phyloP scores from a whole-genome alignment of 2,888 invertebrate species.

The Limnephilus marmoratus region DNA sequence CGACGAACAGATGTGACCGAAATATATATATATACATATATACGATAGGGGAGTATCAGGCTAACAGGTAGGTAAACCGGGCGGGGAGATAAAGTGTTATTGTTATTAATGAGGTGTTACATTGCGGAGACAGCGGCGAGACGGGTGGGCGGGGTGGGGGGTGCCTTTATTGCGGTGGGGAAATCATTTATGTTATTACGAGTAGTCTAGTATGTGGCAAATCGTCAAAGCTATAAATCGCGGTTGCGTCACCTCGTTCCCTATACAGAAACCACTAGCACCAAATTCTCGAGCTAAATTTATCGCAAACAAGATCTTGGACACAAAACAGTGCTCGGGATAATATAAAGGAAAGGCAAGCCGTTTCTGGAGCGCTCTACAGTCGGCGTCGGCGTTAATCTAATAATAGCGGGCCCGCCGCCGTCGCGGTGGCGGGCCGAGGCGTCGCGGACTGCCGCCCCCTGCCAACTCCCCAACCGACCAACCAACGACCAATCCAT shows the following conservation, averaged over 20 bases:
- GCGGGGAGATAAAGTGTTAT: conserved; percentile 52
- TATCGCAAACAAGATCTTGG: neutral
- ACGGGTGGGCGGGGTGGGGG: neutral
- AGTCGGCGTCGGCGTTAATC: conserved; percentile 8
- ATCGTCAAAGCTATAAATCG: neutral
- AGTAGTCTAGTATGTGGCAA: neutral
- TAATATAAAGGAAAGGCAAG: neutral
- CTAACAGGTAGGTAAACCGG: conserved; percentile 12
- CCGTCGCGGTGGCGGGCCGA: neutral
- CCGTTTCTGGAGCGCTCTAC: conserved; percentile 2
- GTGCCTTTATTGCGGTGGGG: neutral
- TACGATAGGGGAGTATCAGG: conserved; percentile 36
- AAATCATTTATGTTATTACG: neutral
- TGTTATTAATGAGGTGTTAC: conserved; percentile 57
- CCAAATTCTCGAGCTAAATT: neutral
- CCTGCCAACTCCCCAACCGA: neutral
- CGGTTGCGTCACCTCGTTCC: neutral
- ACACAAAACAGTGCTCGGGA: neutral
- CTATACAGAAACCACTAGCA: neutral
- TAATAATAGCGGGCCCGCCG: neutral
- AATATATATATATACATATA: conserved; percentile 69
- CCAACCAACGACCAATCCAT: too few species aligned
- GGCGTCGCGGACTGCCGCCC: neutral
- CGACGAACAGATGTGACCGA: conserved; percentile 71
- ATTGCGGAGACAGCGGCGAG: neutral